Percentiles rank a stretch among this genome's conserved stretches.
Evolutionary conservation across 2,113 vertebrate species (phyloP).

Genomic region (Gymnorhina tibicen): DNA sequence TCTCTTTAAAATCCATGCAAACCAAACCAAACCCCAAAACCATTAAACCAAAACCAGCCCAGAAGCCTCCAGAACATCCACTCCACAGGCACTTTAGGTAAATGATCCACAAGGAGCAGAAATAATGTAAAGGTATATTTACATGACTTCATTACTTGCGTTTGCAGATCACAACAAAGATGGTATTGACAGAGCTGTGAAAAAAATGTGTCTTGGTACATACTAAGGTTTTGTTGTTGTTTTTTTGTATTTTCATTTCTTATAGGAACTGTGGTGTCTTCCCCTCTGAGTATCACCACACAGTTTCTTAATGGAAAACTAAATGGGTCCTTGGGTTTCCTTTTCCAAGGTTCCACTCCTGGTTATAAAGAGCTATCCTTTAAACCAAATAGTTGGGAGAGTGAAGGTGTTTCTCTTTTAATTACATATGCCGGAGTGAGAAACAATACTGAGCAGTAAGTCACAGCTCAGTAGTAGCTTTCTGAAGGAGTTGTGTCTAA

Average conservation of each 20-base stretch:
- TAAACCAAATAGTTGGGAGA: neutral
- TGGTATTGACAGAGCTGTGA: neutral
- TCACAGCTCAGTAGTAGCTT: neutral
- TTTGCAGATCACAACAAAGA: neutral
- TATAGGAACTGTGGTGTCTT: neutral
- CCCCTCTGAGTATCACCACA: neutral
- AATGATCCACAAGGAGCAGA: neutral
- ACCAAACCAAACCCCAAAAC: neutral
- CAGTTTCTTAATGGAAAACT: neutral
- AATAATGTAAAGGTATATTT: neutral
- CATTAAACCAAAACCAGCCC: neutral
- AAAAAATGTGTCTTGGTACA: neutral
- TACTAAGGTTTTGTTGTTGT: neutral
- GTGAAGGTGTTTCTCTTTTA: neutral
- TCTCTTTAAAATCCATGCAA: conserved; percentile 4
- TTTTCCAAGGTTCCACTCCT: neutral
- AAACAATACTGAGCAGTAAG: neutral
- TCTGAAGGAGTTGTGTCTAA: neutral
- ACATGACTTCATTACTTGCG: rapidly evolving
- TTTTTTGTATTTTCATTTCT: neutral
- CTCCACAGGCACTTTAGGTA: neutral
- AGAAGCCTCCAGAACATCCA: neutral
- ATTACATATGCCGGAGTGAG: neutral
- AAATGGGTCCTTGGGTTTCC: neutral
- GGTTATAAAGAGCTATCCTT: neutral